These are phyloP conservation scores for Halcyon chelicuti DNA, from an alignment of 2,797 vertebrate genomes.

Conservation along the genomic window DNA sequence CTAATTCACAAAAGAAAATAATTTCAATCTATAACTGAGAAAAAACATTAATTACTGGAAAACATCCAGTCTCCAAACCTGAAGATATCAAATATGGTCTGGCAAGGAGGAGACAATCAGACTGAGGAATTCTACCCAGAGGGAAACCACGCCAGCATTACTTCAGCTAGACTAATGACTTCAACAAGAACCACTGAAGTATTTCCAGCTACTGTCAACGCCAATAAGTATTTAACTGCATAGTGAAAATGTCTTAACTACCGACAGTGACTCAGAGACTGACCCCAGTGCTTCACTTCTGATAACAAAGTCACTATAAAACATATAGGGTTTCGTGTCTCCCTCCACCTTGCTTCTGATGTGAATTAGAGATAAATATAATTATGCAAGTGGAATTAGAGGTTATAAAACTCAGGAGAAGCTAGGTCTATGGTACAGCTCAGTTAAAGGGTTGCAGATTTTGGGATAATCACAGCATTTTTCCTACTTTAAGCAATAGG, in stretches of 20 bases:
- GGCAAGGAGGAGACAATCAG: conserved; percentile 64
- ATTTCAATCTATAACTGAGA: conserved; percentile 54
- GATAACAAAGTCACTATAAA: not conserved
- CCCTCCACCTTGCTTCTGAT: rapidly evolving
- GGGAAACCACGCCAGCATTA: conserved; percentile 50
- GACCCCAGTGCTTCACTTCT: not conserved
- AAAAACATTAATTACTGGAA: conserved; percentile 68
- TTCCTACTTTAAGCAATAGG: not conserved
- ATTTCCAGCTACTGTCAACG: conserved; percentile 56
- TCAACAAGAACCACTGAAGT: conserved; percentile 45
- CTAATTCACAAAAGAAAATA: conserved; percentile 56
- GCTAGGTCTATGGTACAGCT: not conserved
- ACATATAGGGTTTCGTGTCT: not conserved
- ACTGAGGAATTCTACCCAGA: conserved; percentile 58
- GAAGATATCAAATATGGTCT: conserved; percentile 53
- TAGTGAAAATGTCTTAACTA: conserved; percentile 5
- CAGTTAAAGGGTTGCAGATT: not conserved
- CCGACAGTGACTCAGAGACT: not conserved
- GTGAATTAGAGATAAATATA: not conserved
- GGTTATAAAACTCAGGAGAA: not conserved
- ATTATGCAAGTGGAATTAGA: not conserved
- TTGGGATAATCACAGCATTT: not conserved
- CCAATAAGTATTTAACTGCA: conserved; percentile 14
- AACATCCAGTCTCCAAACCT: conserved; percentile 41
- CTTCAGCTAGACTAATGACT: conserved; percentile 57